phyloP scores from a whole-genome alignment of 2,113 vertebrate genomes.

The Ctenomys sociabilis region DNA sequence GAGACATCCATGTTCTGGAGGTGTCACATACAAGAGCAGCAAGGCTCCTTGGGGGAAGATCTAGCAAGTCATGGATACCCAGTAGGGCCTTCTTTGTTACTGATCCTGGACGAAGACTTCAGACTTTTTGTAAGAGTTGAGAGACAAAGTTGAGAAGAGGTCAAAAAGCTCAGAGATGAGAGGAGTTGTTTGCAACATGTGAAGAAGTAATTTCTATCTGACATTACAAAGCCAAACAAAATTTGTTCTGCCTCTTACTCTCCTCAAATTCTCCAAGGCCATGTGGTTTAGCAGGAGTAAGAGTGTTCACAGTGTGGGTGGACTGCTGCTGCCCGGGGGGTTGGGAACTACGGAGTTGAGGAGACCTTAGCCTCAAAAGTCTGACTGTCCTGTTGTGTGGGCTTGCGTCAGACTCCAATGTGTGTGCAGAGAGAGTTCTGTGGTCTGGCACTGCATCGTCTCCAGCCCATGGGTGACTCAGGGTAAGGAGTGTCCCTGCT shows the following conservation, averaged over 20 bases:
- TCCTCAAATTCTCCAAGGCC: not conserved
- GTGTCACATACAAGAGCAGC: not conserved
- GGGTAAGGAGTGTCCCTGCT: slow-evolving; percentile 84
- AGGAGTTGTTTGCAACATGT: not conserved
- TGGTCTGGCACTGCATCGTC: slow-evolving; percentile 85
- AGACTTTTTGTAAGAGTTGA: not conserved
- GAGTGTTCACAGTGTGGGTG: not conserved
- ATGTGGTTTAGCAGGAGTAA: slow-evolving; percentile 42
- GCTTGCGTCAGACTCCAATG: slow-evolving; percentile 81
- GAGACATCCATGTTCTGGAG: not conserved
- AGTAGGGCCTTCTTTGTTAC: not conserved
- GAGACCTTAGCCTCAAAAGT: slow-evolving; percentile 73
- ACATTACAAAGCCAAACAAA: not conserved
- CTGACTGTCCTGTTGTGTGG: slow-evolving; percentile 77
- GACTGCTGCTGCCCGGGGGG: slow-evolving; percentile 28
- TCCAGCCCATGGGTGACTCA: slow-evolving; percentile 86
- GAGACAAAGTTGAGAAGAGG: not conserved
- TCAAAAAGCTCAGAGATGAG: slow-evolving; percentile 24
- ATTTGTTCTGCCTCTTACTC: not conserved
- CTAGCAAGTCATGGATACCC: not conserved
- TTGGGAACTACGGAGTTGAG: slow-evolving; percentile 75
- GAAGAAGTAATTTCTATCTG: slow-evolving; percentile 25
- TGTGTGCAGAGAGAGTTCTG: slow-evolving; percentile 82
- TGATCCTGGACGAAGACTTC: not conserved
- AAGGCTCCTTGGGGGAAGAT: not conserved